Percentiles rank a stretch among this genome's conserved stretches.
Evolutionary conservation across 2,113 vertebrate genomes (phyloP).

Genomic region (Pterocles orientalis): DNA sequence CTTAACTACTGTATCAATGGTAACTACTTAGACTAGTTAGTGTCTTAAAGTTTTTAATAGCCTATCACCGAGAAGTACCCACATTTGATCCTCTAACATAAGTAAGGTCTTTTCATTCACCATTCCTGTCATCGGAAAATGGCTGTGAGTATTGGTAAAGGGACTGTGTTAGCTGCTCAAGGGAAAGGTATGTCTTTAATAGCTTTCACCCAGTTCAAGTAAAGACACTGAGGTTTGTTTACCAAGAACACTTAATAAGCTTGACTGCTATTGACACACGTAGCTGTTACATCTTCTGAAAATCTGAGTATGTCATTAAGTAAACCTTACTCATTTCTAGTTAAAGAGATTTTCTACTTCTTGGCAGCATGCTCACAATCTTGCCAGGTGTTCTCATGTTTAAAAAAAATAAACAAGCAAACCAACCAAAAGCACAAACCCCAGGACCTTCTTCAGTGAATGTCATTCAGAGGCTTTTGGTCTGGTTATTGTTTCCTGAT

Average conservation of each 20-base stretch:
- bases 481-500: background rate
- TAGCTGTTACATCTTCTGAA: background rate
- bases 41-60: background rate
- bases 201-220: background rate
- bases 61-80: background rate
- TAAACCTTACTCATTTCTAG: background rate
- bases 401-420: background rate
- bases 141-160: background rate
- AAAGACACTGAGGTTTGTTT: background rate
- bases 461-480: background rate
- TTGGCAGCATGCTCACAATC: background rate
- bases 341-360: background rate
- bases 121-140: background rate
- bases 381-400: background rate
- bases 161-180: background rate
- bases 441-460: background rate
- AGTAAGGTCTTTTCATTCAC: background rate
- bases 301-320: background rate
- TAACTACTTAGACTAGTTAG: background rate
- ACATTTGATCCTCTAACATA: background rate
- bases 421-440: background rate
- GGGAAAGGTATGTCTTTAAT: background rate
- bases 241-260: background rate
- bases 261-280: background rate
- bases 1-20: background rate